Percentiles rank a stretch among this genome's conserved stretches.
These are phyloP conservation scores for Drosophila barbarae DNA, from an alignment of 2,888 invertebrate species.

Conservation along the genomic window DNA sequence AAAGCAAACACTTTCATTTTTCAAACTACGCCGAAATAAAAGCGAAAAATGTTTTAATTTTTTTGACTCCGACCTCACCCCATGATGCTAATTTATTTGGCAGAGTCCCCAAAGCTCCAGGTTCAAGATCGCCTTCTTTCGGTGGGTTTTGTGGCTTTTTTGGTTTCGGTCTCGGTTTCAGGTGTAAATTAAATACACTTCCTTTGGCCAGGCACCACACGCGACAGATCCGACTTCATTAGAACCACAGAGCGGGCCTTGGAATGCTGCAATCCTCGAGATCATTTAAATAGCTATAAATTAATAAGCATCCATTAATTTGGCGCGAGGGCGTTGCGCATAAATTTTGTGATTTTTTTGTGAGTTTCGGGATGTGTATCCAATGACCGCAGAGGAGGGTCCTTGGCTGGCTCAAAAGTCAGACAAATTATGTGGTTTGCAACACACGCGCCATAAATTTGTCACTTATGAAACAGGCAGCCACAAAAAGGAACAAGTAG, in stretches of 20 bases:
- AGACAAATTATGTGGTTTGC: slow-evolving; percentile 73
- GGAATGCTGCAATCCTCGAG: slow-evolving; percentile 66
- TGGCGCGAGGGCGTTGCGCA: slow-evolving; percentile 70
- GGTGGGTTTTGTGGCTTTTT: slow-evolving; percentile 35
- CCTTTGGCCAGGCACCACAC: slow-evolving; percentile 24
- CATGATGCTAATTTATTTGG: slow-evolving; percentile 73
- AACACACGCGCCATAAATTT: slow-evolving; percentile 74
- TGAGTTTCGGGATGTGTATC: slow-evolving; percentile 41
- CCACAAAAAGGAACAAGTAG: neutral
- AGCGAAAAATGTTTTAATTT: slow-evolving; percentile 64
- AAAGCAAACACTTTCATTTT: slow-evolving; percentile 71
- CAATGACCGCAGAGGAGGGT: slow-evolving; percentile 23
- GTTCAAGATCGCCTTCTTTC: slow-evolving; percentile 67
- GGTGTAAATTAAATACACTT: slow-evolving; percentile 73
- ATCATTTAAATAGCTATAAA: slow-evolving; percentile 74
- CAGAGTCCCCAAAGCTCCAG: slow-evolving; percentile 48
- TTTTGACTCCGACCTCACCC: slow-evolving; percentile 62
- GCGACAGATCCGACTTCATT: slow-evolving; percentile 68
- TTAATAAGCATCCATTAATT: slow-evolving; percentile 74
- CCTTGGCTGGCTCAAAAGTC: slow-evolving; percentile 39
- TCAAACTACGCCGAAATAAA: slow-evolving; percentile 36
- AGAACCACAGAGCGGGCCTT: slow-evolving; percentile 45
- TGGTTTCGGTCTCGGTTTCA: slow-evolving; percentile 58
- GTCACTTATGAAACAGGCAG: slow-evolving; percentile 57
- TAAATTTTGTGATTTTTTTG: slow-evolving; percentile 62